phyloP scores from a whole-genome alignment of 2,888 invertebrate genomes.

The Nymphalis urticae region DNA sequence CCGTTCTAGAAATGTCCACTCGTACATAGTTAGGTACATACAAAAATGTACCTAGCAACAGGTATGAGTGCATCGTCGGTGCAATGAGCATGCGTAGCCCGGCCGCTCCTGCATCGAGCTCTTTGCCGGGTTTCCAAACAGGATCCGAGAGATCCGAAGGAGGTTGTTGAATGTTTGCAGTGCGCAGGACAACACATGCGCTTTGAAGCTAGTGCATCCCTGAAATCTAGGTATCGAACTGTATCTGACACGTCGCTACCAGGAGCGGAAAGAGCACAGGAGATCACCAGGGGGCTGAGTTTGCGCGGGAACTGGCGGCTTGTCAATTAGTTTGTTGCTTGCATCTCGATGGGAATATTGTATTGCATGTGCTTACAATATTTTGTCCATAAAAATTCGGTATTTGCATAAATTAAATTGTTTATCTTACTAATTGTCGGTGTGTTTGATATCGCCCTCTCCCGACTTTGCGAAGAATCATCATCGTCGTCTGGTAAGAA shows the following conservation, averaged over 20 bases:
- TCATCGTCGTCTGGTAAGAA: too few relatives aligned
- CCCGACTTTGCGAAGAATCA: too few relatives aligned
- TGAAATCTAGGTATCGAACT: slow-evolving; percentile 26
- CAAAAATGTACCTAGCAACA: background rate
- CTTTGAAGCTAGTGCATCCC: slow-evolving; percentile 20
- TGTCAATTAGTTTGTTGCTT: slow-evolving; percentile 11
- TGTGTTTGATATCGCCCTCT: too few relatives aligned
- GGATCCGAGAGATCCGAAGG: slow-evolving; percentile 11
- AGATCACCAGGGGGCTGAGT: slow-evolving; percentile 1
- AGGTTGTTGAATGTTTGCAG: slow-evolving; percentile 12
- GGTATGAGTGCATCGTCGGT: background rate
- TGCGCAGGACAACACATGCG: slow-evolving; percentile 33
- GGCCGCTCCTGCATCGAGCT: slow-evolving; percentile 25
- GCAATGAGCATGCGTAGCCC: slow-evolving; percentile 29
- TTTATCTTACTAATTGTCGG: too few relatives aligned
- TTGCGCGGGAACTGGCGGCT: slow-evolving; percentile 10
- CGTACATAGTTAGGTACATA: background rate
- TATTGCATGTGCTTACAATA: slow-evolving; percentile 1
- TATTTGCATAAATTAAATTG: background rate
- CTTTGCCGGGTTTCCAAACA: slow-evolving; percentile 12
- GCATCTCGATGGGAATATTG: slow-evolving; percentile 8
- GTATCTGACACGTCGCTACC: slow-evolving; percentile 14
- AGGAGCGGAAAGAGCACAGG: slow-evolving; percentile 10
- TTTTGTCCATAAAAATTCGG: background rate
- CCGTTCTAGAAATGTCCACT: background rate